These are phyloP conservation scores for Aix galericulata DNA, from an alignment of 2,113 vertebrate genomes.

Conservation along the genomic window DNA sequence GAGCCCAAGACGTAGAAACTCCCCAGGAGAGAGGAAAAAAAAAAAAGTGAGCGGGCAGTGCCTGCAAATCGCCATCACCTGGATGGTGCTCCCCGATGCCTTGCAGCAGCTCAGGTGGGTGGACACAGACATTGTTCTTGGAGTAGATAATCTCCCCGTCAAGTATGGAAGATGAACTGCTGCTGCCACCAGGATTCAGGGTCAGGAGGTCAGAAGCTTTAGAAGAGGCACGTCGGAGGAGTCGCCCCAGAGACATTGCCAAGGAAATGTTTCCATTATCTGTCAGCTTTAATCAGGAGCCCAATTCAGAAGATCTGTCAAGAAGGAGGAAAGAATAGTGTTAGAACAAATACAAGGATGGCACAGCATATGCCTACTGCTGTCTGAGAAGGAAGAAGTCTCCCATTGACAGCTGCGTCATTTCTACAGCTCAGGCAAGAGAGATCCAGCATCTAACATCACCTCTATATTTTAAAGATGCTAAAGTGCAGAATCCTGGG, in stretches of 20 bases:
- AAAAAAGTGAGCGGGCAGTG: neutral
- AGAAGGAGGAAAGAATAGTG: neutral
- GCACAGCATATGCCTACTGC: neutral
- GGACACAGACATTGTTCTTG: constrained; percentile 98
- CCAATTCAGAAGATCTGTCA: constrained; percentile 46
- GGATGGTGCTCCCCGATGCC: constrained; percentile 92
- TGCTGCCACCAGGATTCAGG: constrained; percentile 77
- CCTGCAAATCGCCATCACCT: constrained; percentile 75
- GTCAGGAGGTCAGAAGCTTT: constrained; percentile 97
- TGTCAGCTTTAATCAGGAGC: constrained; percentile 46
- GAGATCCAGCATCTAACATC: neutral
- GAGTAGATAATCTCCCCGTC: constrained; percentile 97
- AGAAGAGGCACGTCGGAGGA: constrained; percentile 94
- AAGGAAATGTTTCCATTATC: constrained; percentile 89
- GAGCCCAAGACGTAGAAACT: neutral
- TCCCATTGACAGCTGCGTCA: neutral
- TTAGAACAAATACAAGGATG: neutral
- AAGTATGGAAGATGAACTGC: constrained; percentile 65
- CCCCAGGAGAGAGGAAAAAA: neutral
- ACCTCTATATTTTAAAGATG: rapidly evolving
- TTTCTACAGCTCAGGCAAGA: neutral
- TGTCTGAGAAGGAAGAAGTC: neutral
- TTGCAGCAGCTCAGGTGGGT: constrained; percentile 88
- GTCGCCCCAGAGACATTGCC: constrained; percentile 97
- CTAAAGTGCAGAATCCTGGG: neutral